Base-by-base conservation (phyloP, 2,888 invertebrate species). In the Agonopterix heracliana region DNA sequence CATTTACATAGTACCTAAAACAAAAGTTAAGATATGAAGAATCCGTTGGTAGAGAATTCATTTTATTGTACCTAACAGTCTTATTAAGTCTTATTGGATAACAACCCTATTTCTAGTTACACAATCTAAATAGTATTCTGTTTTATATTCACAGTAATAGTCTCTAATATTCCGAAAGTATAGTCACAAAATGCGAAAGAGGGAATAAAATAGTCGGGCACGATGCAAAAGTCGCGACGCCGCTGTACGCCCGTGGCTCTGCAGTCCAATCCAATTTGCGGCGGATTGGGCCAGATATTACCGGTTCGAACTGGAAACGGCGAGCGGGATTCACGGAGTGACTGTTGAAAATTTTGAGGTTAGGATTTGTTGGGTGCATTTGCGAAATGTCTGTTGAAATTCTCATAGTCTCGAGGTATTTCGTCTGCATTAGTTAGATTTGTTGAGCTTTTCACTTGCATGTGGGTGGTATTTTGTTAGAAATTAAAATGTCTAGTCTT, bases 221-320 rank as follows among this genome's bases (percentile, higher is more conserved):
- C 63, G 61, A 68, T 71, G 68, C 68, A 74, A 74, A 66, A 71
- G 68, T 70, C 65, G 66, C 57, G 58, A 26, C 26, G 26, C 26
- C 64, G 59, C 57, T 47, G 64, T 56, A 49, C 40, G 52, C 34
- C 36, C 11, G n/a, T 14, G 9, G 9, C 34, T 11, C 43, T 64
- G 63, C 69, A 65, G 68, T 65, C 68, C 75, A 75, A 81, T 81
- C 74, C 79, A 79, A 79, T 81, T 81, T 77, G 72, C 57, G 65
- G 70, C 68, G 70, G 75, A 70, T 74, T 69, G 60, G 66, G 61
- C 65, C 71, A 71, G 74, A 76, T 74, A 75, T 76, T 53, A 53
- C 50, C 51, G 49, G 50, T 48, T 46, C 38, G 11, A 38, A 41
- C 47, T 48, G 45, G 49, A 43, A 51, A 44, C 56, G 57, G 52